Conservation (phyloP, 37 sponge, comb jelly and placozoan species). For the Halisarca cf. caerulea region DNA sequence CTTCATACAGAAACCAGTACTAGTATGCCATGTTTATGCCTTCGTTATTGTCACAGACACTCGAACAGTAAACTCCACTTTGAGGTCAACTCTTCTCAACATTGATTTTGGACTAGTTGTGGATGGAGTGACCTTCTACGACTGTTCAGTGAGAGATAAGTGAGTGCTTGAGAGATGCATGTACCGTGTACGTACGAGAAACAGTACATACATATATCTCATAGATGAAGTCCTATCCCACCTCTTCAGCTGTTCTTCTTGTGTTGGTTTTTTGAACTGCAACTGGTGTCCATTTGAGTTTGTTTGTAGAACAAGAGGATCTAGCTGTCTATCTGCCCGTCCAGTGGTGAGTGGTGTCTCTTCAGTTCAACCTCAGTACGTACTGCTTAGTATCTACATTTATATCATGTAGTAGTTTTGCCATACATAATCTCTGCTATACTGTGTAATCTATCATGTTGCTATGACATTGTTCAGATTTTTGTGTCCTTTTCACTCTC, state of each 20-base stretch:
- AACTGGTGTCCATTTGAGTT: slow-evolving; percentile 9
- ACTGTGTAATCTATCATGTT: too few species aligned
- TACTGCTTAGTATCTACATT: too few species aligned
- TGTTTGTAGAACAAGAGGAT: slow-evolving; percentile 6
- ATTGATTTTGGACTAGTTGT: slow-evolving; percentile 13
- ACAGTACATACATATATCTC: too few species aligned
- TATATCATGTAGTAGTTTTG: too few species aligned
- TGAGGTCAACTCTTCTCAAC: not conserved
- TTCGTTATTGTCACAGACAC: too few species aligned
- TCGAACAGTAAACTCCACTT: not conserved
- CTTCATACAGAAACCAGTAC: too few species aligned
- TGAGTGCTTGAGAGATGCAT: not conserved
- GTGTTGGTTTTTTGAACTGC: not conserved
- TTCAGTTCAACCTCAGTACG: too few species aligned
- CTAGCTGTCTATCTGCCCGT: too few species aligned
- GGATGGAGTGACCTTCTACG: not conserved
- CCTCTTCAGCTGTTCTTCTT: slow-evolving; percentile 11
- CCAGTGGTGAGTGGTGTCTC: too few species aligned
- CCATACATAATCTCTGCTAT: too few species aligned
- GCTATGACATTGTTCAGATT: not conserved
- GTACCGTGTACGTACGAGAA: too few species aligned
- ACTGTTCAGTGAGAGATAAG: not conserved
- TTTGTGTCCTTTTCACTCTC: not conserved
- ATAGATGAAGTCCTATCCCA: not conserved
- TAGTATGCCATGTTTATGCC: too few species aligned